These are phyloP conservation scores for Poeciliopsis gracilis DNA, from an alignment of 2,797 vertebrate genomes.

Conservation along the genomic window DNA sequence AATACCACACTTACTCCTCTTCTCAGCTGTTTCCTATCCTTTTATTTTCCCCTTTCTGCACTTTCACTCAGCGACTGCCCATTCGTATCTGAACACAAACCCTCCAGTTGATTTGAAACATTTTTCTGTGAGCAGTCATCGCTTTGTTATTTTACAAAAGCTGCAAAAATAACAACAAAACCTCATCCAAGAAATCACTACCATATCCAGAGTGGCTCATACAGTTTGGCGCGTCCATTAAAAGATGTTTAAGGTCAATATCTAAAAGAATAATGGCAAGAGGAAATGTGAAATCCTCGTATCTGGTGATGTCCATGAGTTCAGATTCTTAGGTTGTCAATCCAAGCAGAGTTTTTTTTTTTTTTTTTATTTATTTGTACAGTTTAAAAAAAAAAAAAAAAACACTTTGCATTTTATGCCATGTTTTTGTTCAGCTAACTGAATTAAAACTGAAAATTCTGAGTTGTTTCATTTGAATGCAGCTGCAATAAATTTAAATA, in stretches of 20 bases:
- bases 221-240: not conserved
- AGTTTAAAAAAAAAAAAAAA: too few relatives aligned
- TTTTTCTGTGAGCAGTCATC: not conserved
- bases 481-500: not conserved
- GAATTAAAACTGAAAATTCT: not conserved
- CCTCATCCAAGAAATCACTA: not conserved
- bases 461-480: not conserved
- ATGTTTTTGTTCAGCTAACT: not conserved
- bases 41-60: too few relatives aligned
- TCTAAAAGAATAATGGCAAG: not conserved
- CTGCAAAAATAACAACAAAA: slow-evolving; percentile 1
- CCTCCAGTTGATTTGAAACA: not conserved
- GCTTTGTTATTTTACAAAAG: not conserved
- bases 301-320: not conserved
- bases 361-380: too few relatives aligned
- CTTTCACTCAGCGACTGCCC: too few relatives aligned
- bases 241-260: not conserved
- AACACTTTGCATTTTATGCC: not conserved
- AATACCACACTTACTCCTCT: not conserved
- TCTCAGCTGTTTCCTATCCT: too few relatives aligned
- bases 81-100: too few relatives aligned
- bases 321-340: not conserved
- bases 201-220: not conserved
- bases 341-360: not conserved
- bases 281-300: not conserved